Percentiles rank a stretch among this genome's conserved stretches.
Conservation (phyloP, 2,888 invertebrate genomes). For the Mesoligia furuncula region DNA sequence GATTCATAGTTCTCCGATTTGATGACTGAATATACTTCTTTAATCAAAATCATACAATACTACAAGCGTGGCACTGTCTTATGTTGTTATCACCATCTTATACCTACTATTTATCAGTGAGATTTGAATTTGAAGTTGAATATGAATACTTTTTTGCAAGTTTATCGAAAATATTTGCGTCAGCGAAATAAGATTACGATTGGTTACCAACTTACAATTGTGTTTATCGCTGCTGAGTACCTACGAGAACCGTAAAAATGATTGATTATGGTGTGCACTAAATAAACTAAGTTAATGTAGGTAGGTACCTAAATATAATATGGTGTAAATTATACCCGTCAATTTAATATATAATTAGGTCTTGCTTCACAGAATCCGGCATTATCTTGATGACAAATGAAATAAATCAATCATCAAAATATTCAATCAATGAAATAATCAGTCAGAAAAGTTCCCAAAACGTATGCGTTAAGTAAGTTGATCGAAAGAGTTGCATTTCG, state of each 20-base stretch:
- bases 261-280: conserved; percentile 1
- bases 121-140: conserved; percentile 56
- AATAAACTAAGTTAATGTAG: background rate
- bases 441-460: background rate
- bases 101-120: conserved; percentile 60
- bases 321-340: background rate
- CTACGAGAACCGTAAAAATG: background rate
- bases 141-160: conserved; percentile 48
- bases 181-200: conserved; percentile 56
- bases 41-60: conserved; percentile 22
- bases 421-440: background rate
- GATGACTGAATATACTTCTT: conserved; percentile 1
- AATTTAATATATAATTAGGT: background rate
- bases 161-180: conserved; percentile 60
- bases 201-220: conserved; percentile 12
- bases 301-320: background rate
- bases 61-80: conserved; percentile 31
- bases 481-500: background rate
- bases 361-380: background rate
- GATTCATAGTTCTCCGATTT: background rate
- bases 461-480: background rate
- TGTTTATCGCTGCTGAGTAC: conserved; percentile 8
- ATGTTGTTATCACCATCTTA: conserved; percentile 58
- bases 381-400: background rate
- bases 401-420: too few species aligned